These are phyloP conservation scores for Anthonomus grandis DNA, from an alignment of 1,140 invertebrate species.

Conservation along the genomic window DNA sequence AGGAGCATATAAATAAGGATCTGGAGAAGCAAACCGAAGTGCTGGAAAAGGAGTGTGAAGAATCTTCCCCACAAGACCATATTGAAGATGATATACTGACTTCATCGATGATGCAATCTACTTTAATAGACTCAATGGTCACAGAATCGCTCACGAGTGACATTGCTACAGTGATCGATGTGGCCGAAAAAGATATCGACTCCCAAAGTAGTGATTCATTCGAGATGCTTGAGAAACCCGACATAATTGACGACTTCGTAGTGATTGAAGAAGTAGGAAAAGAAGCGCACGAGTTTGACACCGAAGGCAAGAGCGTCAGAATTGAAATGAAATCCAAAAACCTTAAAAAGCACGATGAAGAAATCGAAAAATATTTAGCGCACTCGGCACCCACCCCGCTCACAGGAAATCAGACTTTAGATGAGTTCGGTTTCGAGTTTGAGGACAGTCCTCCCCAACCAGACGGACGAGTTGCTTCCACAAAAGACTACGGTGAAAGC, in stretches of 20 bases:
- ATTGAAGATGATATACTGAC: constrained; percentile 19
- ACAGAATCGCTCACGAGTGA: constrained; percentile 55
- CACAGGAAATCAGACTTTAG: constrained; percentile 56
- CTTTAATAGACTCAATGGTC: constrained; percentile 31
- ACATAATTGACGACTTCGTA: constrained; percentile 81
- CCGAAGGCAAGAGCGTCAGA: constrained; percentile 73
- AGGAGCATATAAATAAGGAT: constrained; percentile 42
- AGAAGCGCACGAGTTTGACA: constrained; percentile 75
- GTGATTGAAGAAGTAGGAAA: constrained; percentile 82
- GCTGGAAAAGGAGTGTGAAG: constrained; percentile 1
- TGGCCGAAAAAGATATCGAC: constrained; percentile 58
- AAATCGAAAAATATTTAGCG: constrained; percentile 71
- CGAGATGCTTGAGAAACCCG: constrained; percentile 81
- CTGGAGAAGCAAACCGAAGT: constrained; percentile 10
- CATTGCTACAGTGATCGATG: constrained; percentile 53
- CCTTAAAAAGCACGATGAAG: constrained; percentile 61
- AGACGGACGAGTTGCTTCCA: constrained; percentile 51
- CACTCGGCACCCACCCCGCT: constrained; percentile 58
- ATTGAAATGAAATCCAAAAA: constrained; percentile 55
- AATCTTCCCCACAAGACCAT: background rate
- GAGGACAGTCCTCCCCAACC: constrained; percentile 68
- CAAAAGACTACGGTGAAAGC: constrained; percentile 46
- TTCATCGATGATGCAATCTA: constrained; percentile 19
- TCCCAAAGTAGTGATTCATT: constrained; percentile 86
- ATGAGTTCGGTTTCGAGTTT: constrained; percentile 69